phyloP scores from a whole-genome alignment of 2,797 vertebrate species.

The Protosalanx chinensis region DNA sequence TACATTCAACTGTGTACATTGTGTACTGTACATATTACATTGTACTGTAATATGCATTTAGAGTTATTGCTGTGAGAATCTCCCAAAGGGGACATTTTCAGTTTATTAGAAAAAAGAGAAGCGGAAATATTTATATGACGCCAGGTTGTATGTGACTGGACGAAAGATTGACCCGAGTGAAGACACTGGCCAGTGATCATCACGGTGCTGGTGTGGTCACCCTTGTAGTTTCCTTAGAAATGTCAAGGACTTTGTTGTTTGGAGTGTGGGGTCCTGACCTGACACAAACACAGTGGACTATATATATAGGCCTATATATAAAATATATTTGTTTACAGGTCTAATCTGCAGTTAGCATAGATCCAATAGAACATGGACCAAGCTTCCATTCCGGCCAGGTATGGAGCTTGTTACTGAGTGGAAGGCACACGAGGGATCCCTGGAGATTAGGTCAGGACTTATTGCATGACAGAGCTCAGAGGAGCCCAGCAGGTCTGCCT shows the following conservation, averaged over 20 bases:
- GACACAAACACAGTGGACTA: slow-evolving; percentile 24
- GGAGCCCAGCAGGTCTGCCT: slow-evolving; percentile 25
- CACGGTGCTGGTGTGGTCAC: slow-evolving; percentile 8
- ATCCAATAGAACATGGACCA: slow-evolving; percentile 19
- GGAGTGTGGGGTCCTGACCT: slow-evolving; percentile 2
- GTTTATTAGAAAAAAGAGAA: not conserved
- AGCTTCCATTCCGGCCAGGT: slow-evolving; percentile 16
- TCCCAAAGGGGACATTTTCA: slow-evolving; percentile 9
- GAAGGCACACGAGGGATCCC: slow-evolving; percentile 68
- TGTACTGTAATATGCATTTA: not conserved
- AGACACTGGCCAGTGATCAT: slow-evolving; percentile 33
- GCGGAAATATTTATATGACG: no score
- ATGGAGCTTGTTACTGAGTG: slow-evolving; percentile 40
- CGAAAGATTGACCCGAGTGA: slow-evolving; percentile 2
- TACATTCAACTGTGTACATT: no score
- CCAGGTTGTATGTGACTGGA: no score
- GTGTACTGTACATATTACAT: not conserved
- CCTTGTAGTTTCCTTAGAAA: slow-evolving; percentile 31
- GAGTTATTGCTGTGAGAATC: slow-evolving; percentile 42
- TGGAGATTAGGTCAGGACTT: slow-evolving; percentile 28
- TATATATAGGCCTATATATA: slow-evolving; percentile 31
- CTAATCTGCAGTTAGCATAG: slow-evolving; percentile 20
- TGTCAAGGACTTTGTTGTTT: slow-evolving; percentile 30
- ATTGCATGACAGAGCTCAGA: slow-evolving; percentile 40
- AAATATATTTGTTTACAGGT: slow-evolving; percentile 29